Evolutionary conservation across 1,140 invertebrate species (phyloP), one percentile per base, ranked within the genome.

Genomic region (Pinna nobilis): DNA sequence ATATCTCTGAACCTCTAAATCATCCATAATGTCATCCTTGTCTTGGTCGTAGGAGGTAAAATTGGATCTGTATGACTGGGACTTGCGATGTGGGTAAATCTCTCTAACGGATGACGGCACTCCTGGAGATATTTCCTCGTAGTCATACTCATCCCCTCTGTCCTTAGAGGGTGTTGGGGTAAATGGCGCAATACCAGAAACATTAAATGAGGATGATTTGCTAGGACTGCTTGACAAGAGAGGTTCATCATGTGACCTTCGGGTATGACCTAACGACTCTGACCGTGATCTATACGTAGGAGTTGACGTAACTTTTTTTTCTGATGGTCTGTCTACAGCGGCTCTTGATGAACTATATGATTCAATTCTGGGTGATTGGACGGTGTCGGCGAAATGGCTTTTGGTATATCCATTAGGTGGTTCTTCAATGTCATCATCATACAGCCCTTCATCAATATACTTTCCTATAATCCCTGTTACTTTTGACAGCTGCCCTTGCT

Each of bases 81-180:
- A 64, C 39, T 77, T 81, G 47, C 84, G 74, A 68, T 86, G 84
- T 20, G 84, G 84, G 51, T 86, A 86, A 32, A 86, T 86, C 70
- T 84, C 83, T 35, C 67, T 61, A 44, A 72, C 72, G n/a, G 70
- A 69, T 25, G 78, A 68, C n/a, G 70, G 53, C n/a, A n/a, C n/a
- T n/a, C n/a, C n/a, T 3, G 82, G 81, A 5, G 82, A 84, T 44
- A 79, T 57, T 25, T 84, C 81, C 9, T 85, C 80, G 51, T 68
- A 79, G 37, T 70, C 78, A 59, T 74, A 80, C 28, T 65, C 47
- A 39, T 44, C 30, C 51, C 66, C 35, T 20, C 3, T 7, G 47
- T 44, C 9, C 9, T n/a, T 41, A 15, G 11, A 13, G 30, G 57
- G 53, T 18, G 57, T 66, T 13, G 59, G 39, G 32, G 73, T 59